phyloP scores from a whole-genome alignment of 1,140 invertebrate genomes.

The Aphis craccivora region DNA sequence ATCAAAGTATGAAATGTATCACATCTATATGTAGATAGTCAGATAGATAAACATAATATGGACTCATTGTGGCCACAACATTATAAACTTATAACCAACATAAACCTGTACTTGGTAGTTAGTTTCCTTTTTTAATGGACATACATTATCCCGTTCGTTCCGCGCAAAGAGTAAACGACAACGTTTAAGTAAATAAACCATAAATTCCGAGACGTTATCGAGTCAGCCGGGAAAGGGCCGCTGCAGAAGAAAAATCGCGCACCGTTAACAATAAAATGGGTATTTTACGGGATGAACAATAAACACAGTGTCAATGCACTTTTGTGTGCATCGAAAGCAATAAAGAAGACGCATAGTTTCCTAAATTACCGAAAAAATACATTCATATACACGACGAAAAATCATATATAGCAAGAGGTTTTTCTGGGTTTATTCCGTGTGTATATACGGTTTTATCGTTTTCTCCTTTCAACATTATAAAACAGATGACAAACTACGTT shows the following conservation, averaged over 20 bases:
- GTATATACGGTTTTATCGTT: background rate
- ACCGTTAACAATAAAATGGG: slow-evolving; percentile 15
- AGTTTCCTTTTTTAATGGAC: slow-evolving; percentile 7
- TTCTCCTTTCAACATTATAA: background rate
- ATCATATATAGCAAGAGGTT: background rate
- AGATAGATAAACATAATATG: background rate
- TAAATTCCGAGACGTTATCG: background rate
- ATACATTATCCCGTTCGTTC: slow-evolving; percentile 9
- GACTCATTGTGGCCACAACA: background rate
- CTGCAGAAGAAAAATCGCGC: background rate
- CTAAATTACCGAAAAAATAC: slow-evolving; percentile 47
- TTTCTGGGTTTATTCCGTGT: background rate
- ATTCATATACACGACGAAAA: slow-evolving; percentile 12
- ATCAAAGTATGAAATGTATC: background rate
- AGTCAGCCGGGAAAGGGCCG: background rate
- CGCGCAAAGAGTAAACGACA: background rate
- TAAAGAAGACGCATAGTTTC: slow-evolving; percentile 42
- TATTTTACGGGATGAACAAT: slow-evolving; percentile 27
- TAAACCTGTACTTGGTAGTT: background rate
- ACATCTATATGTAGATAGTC: background rate
- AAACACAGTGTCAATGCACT: slow-evolving; percentile 17
- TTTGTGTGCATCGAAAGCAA: slow-evolving; percentile 12
- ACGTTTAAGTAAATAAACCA: slow-evolving; percentile 20
- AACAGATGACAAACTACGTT: slow-evolving; percentile 19
- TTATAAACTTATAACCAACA: background rate